phyloP scores from a whole-genome alignment of 35 echinoderm and acorn worm genomes.

The Strongylocentrotus purpuratus region DNA sequence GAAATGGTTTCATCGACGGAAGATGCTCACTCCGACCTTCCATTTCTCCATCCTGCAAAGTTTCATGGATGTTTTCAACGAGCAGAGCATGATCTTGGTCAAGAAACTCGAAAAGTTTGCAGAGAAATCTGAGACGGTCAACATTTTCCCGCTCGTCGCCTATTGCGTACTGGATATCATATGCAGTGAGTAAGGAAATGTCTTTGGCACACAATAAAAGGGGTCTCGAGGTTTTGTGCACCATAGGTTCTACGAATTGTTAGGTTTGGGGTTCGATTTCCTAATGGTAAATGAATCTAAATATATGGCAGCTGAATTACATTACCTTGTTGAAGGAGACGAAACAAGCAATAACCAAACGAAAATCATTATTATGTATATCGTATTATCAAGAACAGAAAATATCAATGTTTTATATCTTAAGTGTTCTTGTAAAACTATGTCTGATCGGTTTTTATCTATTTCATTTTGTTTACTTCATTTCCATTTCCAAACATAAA shows the following conservation, averaged over 20 bases:
- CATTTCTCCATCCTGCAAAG: conserved; percentile 82
- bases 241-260: not conserved
- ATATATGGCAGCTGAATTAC: not conserved
- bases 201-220: not conserved
- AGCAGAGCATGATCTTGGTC: conserved; percentile 70
- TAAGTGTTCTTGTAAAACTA: too few species aligned
- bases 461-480: too few species aligned
- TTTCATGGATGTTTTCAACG: conserved; percentile 84
- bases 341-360: not conserved
- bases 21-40: conserved; percentile 84
- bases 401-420: too few species aligned
- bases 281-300: not conserved
- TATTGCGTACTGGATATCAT: conserved; percentile 86
- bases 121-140: conserved; percentile 52
- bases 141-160: conserved; percentile 79
- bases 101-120: conserved; percentile 50
- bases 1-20: conserved; percentile 83
- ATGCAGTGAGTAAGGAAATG: conserved; percentile 64
- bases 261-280: not conserved
- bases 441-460: too few species aligned
- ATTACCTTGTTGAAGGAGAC: not conserved
- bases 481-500: too few species aligned
- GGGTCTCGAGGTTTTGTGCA: not conserved
- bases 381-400: too few species aligned
- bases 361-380: too few species aligned